Base-by-base conservation (phyloP, 2,797 vertebrate genomes). In the Periophthalmus magnuspinnatus region DNA sequence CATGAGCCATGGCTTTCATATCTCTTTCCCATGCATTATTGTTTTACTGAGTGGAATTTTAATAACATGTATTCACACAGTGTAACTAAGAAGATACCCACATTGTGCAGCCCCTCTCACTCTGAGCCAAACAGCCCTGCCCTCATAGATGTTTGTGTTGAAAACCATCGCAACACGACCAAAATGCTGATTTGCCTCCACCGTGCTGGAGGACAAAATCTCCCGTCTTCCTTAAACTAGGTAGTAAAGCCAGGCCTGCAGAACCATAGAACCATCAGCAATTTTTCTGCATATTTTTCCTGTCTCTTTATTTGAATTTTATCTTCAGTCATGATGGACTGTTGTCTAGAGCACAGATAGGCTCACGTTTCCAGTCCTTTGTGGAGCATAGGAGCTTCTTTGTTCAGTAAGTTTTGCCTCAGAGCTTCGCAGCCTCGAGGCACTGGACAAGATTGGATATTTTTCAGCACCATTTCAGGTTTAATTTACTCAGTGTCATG, bases 351-450 rank as follows among this genome's bases (percentile, higher is more conserved):
- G 91, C 88, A 89, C 82, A 86, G 81, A 80, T 77, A 85, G 85
- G 86, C 88, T 93, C 91, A 89, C 81, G 81, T 93, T 93, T 92
- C 90, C 63, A 76, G 75, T 77, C 84, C 85, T 89, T 93, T 91
- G 86, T 84, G 67, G 55, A 80, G 71, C 86, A 92, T 90, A 93
- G 91, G 87, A 86, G 89, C 79, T 68, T 86, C 91, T 93, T 93
- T 93, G 93, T 93, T 90, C 77, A 79, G 61, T 77, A 79, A 83
- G 83, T 92, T 88, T 81, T 85, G 83, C 89, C 88, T 83, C 70
- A 75, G 87, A 90, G 86, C 87, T 68, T 83, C 81, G 48, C 75
- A 62, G 83, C 83, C 87, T 82, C 71, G 65, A 85, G 89, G 86
- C 86, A 75, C 66, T 58, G 84, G 85, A 76, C 82, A 81, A 84